Evolutionary conservation across 2,797 vertebrate species (phyloP).

Genomic region (Onychomys arenicola): DNA sequence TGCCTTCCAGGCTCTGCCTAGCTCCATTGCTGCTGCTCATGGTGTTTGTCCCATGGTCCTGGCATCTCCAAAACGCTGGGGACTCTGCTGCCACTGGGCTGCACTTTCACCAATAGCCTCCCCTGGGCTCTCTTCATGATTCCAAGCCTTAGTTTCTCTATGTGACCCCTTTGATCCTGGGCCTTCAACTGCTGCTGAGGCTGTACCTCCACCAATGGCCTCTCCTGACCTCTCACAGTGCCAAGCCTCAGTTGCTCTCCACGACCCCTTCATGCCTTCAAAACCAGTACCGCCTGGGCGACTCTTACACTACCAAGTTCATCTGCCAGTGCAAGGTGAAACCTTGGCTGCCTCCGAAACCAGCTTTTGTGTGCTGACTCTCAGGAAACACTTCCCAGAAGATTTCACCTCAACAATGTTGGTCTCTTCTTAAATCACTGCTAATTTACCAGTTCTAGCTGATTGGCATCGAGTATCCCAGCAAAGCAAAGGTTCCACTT

Average conservation of each 20-base stretch:
- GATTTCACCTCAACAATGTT: background rate
- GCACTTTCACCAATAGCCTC: background rate
- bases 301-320: background rate
- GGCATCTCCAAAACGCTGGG: background rate
- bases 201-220: background rate
- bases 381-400: background rate
- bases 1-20: background rate
- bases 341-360: no score
- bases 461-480: background rate
- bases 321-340: background rate
- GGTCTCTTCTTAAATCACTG: background rate
- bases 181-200: background rate
- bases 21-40: background rate
- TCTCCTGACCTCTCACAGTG: background rate
- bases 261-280: background rate
- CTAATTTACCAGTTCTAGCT: background rate
- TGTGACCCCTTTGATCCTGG: background rate
- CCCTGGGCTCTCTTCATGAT: background rate
- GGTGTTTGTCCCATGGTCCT: background rate
- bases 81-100: background rate
- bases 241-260: background rate
- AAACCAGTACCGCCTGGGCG: background rate
- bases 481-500: no score
- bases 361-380: background rate
- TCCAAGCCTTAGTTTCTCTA: background rate